Evolutionary conservation across 2,888 invertebrate species (phyloP), one percentile per base, ranked within the genome.

Genomic region (Plebejus anna): DNA sequence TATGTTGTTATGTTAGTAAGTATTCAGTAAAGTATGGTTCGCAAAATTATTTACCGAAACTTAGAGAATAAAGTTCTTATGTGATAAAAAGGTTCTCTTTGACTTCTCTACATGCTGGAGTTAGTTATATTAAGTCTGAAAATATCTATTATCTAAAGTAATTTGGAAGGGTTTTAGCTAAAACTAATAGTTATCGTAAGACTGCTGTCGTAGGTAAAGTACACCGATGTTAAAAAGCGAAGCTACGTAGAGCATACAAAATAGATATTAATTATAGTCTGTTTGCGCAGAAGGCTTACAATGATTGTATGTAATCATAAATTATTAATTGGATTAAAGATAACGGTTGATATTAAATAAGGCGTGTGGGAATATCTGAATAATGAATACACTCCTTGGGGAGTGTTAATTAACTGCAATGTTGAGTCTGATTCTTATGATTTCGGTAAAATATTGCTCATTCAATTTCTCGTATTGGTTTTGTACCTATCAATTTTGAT

Each of bases 351-450:
- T 36, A 32, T 36, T 66, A 61, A 61, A 61, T 66, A 66, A 66
- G 13, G 66, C 66, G 66, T 66, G 32, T 36, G 66, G 32, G 66
- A 66, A 66, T 66, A 32, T 32, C 32, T 66, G 66, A 66, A 36
- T 66, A 66, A 66, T 16, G 61, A 61, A 61, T 28, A 4, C 66
- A 13, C 32, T 66, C 66, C 66, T 66, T 5, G 32, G 66, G 66
- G 66, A 66, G 16, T 1, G 66, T 66, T 66, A 66, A 66, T 61
- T 61, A 36, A 4, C 36, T 36, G 66, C 32, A 5, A 5, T 13
- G 13, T 66, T 13, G 0, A 66, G 36, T 13, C 66, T 66, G 32
- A 32, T 66, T 36, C 2, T 66, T 66, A 36, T 32, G 28, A 5
- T 66, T 6, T 13, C 16, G 16, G 47, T 51, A 22, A 42, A 51